A percentile compares a stretch with the other conserved stretches of the same genome.
These are phyloP conservation scores for Tenthredo scrophulariae DNA, from an alignment of 2,888 invertebrate species.

Conservation along the genomic window DNA sequence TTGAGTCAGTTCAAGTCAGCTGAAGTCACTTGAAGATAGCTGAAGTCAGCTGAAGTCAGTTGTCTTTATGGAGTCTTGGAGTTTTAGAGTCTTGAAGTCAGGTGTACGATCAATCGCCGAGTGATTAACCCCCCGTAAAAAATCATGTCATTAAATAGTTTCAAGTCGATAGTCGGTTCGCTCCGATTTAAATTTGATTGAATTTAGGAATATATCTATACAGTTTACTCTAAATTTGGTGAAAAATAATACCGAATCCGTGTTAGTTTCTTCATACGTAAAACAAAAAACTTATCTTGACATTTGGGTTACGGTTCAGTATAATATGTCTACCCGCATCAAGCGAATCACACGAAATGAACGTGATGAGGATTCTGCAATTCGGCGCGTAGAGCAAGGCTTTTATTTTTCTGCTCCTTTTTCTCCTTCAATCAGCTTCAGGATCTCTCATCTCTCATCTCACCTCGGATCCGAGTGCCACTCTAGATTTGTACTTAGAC, in stretches of 20 bases:
- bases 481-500: not conserved
- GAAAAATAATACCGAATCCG: not conserved
- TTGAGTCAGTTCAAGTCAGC: too few species aligned
- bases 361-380: not conserved
- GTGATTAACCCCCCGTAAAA: too few species aligned
- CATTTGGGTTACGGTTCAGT: not conserved
- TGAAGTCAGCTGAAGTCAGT: too few species aligned
- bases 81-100: too few species aligned
- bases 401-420: not conserved
- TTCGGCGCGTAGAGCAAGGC: not conserved
- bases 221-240: not conserved
- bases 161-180: not conserved
- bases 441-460: too few species aligned
- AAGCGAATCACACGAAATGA: not conserved
- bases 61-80: too few species aligned
- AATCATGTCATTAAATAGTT: too few species aligned
- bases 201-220: not conserved
- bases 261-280: not conserved
- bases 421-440: not conserved
- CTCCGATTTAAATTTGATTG: not conserved
- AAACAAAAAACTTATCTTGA: not conserved
- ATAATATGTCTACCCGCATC: constrained; percentile 1
- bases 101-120: too few species aligned
- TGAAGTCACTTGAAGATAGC: too few species aligned
- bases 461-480: not conserved